A percentile compares a stretch with the other conserved stretches of the same genome.
These are phyloP conservation scores for Psittacula cyanocephala DNA, from an alignment of 2,113 vertebrate genomes.

Conservation along the genomic window DNA sequence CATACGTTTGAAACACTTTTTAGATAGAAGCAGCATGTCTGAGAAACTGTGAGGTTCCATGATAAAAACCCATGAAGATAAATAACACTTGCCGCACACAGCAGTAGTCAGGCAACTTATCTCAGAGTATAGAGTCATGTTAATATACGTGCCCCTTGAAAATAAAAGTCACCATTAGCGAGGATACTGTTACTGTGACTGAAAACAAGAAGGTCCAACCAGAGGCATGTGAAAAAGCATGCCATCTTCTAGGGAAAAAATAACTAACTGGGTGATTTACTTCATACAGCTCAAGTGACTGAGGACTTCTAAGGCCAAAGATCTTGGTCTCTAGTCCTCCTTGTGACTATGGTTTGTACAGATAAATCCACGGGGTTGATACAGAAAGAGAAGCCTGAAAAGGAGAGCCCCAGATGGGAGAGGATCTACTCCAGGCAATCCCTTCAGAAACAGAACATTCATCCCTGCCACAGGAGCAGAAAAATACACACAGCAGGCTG, in stretches of 20 bases:
- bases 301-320: neutral
- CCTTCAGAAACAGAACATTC: neutral
- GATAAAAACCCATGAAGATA: neutral
- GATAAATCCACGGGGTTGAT: neutral
- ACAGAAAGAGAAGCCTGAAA: neutral
- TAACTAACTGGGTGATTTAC: neutral
- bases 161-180: neutral
- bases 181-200: neutral
- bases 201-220: neutral
- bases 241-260: neutral
- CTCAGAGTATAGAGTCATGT: neutral
- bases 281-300: neutral
- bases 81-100: neutral
- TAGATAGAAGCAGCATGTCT: neutral
- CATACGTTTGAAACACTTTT: neutral
- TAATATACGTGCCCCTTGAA: neutral
- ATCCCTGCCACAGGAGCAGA: neutral
- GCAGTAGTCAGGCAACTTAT: neutral
- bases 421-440: neutral
- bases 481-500: neutral
- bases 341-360: neutral
- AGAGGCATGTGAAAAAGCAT: neutral
- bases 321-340: neutral
- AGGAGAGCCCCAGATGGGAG: neutral
- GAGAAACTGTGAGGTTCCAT: neutral